Conservation (phyloP, 2,113 vertebrate species). For the Corvus cornix region DNA sequence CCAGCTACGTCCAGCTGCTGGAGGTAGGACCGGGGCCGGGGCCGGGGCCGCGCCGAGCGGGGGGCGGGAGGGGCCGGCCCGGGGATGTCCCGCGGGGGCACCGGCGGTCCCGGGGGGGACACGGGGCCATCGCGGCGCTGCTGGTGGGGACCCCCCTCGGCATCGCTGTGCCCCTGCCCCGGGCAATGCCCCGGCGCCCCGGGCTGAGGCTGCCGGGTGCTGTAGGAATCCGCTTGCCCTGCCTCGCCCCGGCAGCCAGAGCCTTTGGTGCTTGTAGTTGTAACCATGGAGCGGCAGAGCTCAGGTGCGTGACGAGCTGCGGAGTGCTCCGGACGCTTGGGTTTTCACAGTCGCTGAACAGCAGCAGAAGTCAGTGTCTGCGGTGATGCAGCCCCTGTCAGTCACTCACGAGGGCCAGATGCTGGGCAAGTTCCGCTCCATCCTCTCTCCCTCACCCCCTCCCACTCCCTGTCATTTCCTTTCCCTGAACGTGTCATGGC, state of each 20-base stretch:
- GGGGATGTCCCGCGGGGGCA: neutral
- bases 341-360: neutral
- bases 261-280: neutral
- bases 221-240: fast-evolving
- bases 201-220: neutral
- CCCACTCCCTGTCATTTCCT: neutral
- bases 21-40: constrained; percentile 79
- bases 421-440: neutral
- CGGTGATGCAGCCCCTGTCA: neutral
- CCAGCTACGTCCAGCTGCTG: constrained; percentile 91
- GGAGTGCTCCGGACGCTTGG: neutral
- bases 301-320: neutral
- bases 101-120: neutral
- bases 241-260: neutral
- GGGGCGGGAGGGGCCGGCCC: neutral
- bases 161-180: neutral
- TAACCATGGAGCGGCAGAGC: neutral
- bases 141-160: neutral
- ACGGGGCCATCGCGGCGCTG: neutral
- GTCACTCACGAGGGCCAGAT: neutral
- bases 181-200: neutral
- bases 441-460: neutral
- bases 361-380: neutral
- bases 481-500: neutral
- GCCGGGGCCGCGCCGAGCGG: neutral